phyloP scores from a whole-genome alignment of 2,888 invertebrate species.

The Acanthopleura granulata region DNA sequence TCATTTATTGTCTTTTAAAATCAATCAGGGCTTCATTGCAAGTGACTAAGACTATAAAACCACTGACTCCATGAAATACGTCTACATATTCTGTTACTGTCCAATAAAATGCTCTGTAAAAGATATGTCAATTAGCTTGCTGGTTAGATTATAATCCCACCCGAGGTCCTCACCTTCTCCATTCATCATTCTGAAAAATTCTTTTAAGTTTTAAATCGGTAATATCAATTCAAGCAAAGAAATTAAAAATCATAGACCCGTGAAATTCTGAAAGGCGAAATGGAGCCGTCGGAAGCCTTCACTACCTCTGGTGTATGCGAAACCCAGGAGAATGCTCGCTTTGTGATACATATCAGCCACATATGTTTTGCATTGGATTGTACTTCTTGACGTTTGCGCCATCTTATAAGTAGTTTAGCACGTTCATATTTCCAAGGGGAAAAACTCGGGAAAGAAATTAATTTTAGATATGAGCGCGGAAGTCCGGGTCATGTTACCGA shows the following conservation, averaged over 20 bases:
- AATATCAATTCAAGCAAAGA: slow-evolving; percentile 10
- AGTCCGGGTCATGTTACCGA: neutral
- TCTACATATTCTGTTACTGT: no score
- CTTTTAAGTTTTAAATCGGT: neutral
- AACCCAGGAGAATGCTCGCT: neutral
- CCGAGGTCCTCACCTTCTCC: neutral
- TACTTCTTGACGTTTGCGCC: neutral
- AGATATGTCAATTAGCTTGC: no score
- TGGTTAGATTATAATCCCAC: no score
- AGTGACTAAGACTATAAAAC: no score
- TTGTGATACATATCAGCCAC: slow-evolving; percentile 9
- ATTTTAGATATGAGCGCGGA: neutral
- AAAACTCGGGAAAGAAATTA: neutral
- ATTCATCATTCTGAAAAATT: neutral
- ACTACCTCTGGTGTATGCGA: neutral
- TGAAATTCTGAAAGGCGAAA: neutral
- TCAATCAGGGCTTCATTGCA: no score
- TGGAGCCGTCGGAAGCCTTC: neutral
- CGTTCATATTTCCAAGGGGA: neutral
- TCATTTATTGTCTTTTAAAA: no score
- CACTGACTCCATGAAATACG: no score
- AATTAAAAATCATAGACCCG: slow-evolving; percentile 12
- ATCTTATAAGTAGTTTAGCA: slow-evolving; percentile 6
- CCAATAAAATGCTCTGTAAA: no score
- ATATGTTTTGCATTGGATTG: neutral